Conservation (phyloP, 1,140 invertebrate genomes). For the Megalonaias nervosa region DNA sequence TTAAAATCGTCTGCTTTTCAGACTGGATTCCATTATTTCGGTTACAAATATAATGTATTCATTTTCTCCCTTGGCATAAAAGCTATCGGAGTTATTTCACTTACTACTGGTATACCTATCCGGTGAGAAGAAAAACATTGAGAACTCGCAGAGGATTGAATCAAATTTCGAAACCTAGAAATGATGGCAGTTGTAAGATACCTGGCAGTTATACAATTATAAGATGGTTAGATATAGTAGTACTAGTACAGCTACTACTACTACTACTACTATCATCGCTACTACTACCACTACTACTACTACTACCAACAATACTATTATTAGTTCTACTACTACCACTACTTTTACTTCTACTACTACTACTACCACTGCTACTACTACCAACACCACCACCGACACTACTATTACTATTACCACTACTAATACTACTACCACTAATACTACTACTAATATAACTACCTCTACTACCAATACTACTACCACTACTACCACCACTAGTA, state of each 20-base stretch:
- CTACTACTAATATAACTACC: constrained; percentile 5
- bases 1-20: no score
- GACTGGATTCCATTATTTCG: no score
- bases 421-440: background rate
- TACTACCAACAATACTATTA: background rate
- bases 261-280: constrained; percentile 12
- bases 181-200: no score
- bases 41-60: no score
- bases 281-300: constrained; percentile 13
- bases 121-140: no score
- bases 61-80: no score
- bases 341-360: constrained; percentile 1
- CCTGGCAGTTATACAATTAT: no score
- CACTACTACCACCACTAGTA: background rate
- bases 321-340: constrained; percentile 10
- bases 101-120: no score
- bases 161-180: no score
- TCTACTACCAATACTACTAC: constrained; percentile 9
- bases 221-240: no score
- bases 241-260: constrained; percentile 12
- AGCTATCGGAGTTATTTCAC: no score
- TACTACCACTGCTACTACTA: constrained; percentile 11
- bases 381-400: background rate
- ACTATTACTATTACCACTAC: constrained; percentile 9
- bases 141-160: no score